Conservation (phyloP, 1,140 invertebrate species). For the Bilobella aurantiaca region DNA sequence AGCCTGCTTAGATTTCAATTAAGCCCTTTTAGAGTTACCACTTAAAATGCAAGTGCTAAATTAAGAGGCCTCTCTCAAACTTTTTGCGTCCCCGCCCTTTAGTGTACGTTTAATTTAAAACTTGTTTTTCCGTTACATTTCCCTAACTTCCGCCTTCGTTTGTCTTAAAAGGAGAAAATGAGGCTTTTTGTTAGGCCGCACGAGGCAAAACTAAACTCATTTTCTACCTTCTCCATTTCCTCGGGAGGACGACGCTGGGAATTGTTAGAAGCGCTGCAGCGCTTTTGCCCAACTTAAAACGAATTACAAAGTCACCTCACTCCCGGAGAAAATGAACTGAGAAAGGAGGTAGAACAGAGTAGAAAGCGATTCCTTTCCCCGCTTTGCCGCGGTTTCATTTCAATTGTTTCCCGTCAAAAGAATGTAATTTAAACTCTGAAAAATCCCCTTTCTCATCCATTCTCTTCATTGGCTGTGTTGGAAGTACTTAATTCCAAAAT, state of each 20-base stretch:
- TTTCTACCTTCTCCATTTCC: not conserved
- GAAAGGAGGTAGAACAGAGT: not conserved
- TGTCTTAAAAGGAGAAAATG: no score
- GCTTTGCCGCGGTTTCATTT: not conserved
- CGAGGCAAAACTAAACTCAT: not conserved
- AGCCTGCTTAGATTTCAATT: no score
- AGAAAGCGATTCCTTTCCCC: not conserved
- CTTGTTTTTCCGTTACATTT: constrained; percentile 8
- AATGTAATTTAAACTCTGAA: not conserved
- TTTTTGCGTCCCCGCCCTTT: no score
- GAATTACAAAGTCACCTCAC: constrained; percentile 1
- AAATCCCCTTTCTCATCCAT: not conserved
- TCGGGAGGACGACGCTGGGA: not conserved
- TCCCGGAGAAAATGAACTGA: constrained; percentile 2
- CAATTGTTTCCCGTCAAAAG: constrained; percentile 3
- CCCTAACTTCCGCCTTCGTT: constrained; percentile 1
- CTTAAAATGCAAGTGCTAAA: no score
- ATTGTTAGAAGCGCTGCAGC: no score
- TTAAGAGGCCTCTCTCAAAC: no score
- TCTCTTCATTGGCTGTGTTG: not conserved
- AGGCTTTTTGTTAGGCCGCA: no score
- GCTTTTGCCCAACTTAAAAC: not conserved
- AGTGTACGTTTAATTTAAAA: not conserved
- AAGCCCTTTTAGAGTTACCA: no score
- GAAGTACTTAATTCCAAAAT: not conserved